Conservation (phyloP, 2,888 invertebrate genomes). For the Scaeva pyrastri region DNA sequence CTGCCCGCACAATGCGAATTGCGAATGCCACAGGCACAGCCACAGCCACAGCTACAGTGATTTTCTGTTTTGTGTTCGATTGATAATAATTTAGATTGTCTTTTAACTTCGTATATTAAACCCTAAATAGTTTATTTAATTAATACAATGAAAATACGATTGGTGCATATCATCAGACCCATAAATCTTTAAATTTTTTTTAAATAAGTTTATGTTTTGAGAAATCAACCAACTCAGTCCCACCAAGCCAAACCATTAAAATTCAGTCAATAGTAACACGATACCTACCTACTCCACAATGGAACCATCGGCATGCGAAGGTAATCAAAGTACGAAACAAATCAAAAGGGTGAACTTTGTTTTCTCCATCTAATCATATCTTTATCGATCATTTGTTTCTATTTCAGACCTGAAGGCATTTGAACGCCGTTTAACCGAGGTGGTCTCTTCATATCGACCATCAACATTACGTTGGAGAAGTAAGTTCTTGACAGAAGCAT, state of each 20-base stretch:
- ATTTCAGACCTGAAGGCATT: slow-evolving; percentile 97
- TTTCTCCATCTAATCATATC: slow-evolving; percentile 39
- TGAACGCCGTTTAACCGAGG: slow-evolving; percentile 98
- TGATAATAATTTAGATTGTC: neutral
- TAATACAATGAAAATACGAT: slow-evolving; percentile 62
- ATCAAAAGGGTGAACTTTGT: slow-evolving; percentile 69
- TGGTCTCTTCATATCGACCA: slow-evolving; percentile 97
- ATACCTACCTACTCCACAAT: slow-evolving; percentile 80
- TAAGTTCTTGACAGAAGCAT: slow-evolving; percentile 84
- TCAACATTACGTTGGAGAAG: slow-evolving; percentile 98
- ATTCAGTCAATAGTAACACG: slow-evolving; percentile 13
- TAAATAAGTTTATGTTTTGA: neutral
- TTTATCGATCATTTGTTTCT: slow-evolving; percentile 25
- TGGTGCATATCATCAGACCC: slow-evolving; percentile 6
- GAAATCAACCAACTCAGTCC: neutral
- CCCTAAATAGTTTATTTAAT: neutral
- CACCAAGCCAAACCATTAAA: slow-evolving; percentile 1
- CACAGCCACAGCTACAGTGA: neutral
- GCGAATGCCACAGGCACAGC: too few species aligned
- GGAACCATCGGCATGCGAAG: slow-evolving; percentile 96
- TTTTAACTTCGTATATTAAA: neutral
- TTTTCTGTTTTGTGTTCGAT: slow-evolving; percentile 23
- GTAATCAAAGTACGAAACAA: slow-evolving; percentile 84
- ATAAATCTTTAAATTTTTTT: neutral
- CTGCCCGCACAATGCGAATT: neutral